Conservation (phyloP, 2,113 vertebrate genomes). For the Rhabdornis inornatus region DNA sequence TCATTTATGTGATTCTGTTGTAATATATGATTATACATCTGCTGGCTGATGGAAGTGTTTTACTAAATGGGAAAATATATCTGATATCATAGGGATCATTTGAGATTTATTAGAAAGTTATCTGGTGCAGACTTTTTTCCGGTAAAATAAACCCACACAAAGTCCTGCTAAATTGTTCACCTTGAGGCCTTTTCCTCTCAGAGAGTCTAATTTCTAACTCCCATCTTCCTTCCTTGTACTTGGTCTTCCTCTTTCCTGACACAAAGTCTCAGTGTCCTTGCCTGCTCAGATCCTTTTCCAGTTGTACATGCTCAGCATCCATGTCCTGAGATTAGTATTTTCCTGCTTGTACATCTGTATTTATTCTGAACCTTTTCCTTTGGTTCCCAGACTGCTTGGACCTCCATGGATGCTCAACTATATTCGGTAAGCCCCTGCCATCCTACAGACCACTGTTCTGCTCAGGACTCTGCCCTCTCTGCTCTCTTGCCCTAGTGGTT, state of each 20-base stretch:
- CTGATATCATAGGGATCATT: neutral
- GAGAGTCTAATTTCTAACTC: neutral
- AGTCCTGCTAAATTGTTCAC: neutral
- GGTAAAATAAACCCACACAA: neutral
- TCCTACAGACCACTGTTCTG: neutral
- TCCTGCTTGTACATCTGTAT: neutral
- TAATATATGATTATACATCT: neutral
- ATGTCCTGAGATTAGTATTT: neutral
- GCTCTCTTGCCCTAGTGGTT: neutral
- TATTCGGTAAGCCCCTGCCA: neutral
- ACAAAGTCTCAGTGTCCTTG: neutral
- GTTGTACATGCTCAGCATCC: neutral
- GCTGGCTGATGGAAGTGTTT: neutral
- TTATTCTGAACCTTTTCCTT: constrained; percentile 37
- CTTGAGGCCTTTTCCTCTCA: neutral
- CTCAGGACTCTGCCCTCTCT: neutral
- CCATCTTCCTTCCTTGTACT: neutral
- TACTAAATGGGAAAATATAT: neutral
- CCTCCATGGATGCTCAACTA: neutral
- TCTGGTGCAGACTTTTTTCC: neutral
- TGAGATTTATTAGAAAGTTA: neutral
- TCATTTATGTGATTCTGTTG: neutral
- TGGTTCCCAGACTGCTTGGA: constrained; percentile 24
- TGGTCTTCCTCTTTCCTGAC: neutral
- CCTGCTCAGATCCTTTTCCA: neutral